Conservation (phyloP, 1,140 invertebrate genomes). For the Varroa destructor region DNA sequence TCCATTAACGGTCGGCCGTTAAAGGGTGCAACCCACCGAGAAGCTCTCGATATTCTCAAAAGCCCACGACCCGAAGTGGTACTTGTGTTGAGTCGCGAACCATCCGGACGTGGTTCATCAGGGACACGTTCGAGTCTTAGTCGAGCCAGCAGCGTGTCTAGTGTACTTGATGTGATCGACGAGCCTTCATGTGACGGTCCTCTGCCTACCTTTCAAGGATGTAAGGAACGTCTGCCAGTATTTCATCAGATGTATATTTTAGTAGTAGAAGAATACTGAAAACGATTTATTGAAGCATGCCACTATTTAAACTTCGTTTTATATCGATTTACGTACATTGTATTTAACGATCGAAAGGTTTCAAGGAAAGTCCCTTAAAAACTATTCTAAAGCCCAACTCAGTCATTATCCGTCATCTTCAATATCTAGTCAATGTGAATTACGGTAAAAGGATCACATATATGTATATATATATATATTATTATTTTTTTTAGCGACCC, state of each 20-base stretch:
- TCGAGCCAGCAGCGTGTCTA: constrained; percentile 20
- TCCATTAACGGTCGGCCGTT: constrained; percentile 75
- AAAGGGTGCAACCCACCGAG: constrained; percentile 62
- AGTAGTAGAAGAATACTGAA: not conserved
- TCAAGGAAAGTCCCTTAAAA: no score
- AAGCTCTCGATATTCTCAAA: constrained; percentile 71
- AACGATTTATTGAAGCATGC: no score
- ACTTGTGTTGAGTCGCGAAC: constrained; percentile 49
- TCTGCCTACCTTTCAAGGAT: constrained; percentile 27
- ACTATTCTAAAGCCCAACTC: no score
- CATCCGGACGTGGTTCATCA: constrained; percentile 6
- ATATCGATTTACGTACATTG: no score
- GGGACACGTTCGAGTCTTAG: constrained; percentile 25
- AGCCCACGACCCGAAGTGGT: constrained; percentile 55
- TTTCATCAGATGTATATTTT: not conserved
- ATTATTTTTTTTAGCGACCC: constrained; percentile 26
- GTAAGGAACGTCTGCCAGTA: constrained; percentile 6
- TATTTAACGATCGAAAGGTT: no score
- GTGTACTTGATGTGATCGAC: constrained; percentile 20
- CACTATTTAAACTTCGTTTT: no score
- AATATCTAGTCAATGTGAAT: no score
- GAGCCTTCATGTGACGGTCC: constrained; percentile 27
- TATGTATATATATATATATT: no score
- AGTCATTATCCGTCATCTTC: no score
- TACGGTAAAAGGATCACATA: no score